phyloP scores from a whole-genome alignment of 1,140 invertebrate genomes.

The Oryctes rhinoceros region DNA sequence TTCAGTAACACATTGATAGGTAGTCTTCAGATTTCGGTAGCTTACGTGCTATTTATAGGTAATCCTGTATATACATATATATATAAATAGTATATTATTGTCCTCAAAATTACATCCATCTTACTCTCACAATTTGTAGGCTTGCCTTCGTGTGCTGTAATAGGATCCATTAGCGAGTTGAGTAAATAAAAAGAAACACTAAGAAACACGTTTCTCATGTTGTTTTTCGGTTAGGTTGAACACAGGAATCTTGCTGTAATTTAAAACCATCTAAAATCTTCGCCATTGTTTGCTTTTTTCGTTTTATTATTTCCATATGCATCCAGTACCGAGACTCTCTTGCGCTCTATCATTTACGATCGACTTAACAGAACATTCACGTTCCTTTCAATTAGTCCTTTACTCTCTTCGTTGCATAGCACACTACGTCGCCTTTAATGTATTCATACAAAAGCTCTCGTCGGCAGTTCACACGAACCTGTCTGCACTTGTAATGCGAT shows the following conservation, averaged over 20 bases:
- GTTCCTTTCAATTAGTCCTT: conserved; percentile 32
- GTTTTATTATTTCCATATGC: conserved; percentile 37
- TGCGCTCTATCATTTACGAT: conserved; percentile 30
- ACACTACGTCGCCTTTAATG: conserved; percentile 26
- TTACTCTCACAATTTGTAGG: too few relatives aligned
- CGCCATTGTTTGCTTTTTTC: conserved; percentile 34
- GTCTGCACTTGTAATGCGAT: conserved; percentile 30
- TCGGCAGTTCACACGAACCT: conserved; percentile 23
- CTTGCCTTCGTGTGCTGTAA: too few relatives aligned
- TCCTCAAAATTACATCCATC: too few relatives aligned
- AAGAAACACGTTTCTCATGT: conserved; percentile 5
- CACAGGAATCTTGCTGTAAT: background rate
- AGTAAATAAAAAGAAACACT: conserved; percentile 11
- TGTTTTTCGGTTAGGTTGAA: conserved; percentile 9
- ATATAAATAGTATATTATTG: too few relatives aligned
- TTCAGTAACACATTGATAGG: too few relatives aligned
- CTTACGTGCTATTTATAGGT: too few relatives aligned
- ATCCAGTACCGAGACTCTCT: background rate
- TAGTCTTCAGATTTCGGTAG: too few relatives aligned
- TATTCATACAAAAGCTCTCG: conserved; percentile 32
- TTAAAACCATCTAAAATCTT: conserved; percentile 37
- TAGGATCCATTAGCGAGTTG: background rate
- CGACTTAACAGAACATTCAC: conserved; percentile 32
- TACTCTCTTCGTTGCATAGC: conserved; percentile 11
- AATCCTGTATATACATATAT: too few relatives aligned